Base-by-base conservation (phyloP, 2,113 vertebrate genomes). In the Aphelocoma coerulescens region DNA sequence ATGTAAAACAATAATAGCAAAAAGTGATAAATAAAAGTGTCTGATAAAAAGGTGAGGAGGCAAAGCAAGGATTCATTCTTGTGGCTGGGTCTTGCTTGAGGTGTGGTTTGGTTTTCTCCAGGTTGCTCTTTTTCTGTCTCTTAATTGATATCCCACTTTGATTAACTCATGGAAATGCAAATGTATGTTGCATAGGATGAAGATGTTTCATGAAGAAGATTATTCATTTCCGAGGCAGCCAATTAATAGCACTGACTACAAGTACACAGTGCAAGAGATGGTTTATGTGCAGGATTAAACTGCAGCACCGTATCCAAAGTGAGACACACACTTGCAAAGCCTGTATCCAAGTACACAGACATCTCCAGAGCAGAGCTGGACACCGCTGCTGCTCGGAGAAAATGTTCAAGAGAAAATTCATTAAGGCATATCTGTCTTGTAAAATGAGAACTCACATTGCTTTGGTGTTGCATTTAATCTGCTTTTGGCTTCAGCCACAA, bases 121-220 rank as follows among this genome's bases (percentile, higher is more conserved):
- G 4, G 18, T 58, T 84, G 37, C n/a, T 86, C 26, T 63, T 82
- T 41, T 76, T 62, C 58, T 57, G 13, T 68, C 33, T 65, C 21
- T 67, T 83, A 44, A 77, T 54, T 78, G 46, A 37, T 16, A 81
- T 28, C 33, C 48, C 23, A 7, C 37, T 94, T 78, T 59, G 30
- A 88, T 95, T 93, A 91, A 48, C 55, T 83, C 22, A 17, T 48
- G n/a, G 66, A 89, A 93, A 81, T 95, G 83, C 83, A 73, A 77
- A 51, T 84, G 44, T 17, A 0, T 11, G 72, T 69, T 89, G 85
- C 59, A 68, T 78, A 33, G 71, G 77, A 67, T 82, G 76, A 89
- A 91, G 49, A n/a, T 92, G 48, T 91, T 95, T 96, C 88, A 69
- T 44, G 23, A 32, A 43, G 67, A 91, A 91, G 57, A 51, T 87